Evolutionary conservation across 2,113 vertebrate species (phyloP).

Genomic region (Capreolus pygargus): DNA sequence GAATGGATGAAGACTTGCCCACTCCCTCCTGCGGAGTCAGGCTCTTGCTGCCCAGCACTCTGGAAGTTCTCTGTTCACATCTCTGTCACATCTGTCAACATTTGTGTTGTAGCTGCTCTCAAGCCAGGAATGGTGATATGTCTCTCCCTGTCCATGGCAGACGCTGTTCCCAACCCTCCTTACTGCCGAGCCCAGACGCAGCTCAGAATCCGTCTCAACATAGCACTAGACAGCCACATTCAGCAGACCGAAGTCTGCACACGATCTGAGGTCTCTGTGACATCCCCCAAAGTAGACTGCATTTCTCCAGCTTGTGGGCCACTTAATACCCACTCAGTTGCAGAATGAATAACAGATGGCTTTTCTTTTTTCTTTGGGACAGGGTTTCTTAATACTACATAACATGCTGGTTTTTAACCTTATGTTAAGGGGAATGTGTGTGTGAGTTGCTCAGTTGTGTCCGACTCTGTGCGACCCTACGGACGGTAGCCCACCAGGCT

Average conservation of each 20-base stretch:
- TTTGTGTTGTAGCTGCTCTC: background rate
- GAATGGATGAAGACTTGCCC: background rate
- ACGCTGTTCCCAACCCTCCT: background rate
- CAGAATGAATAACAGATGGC: background rate
- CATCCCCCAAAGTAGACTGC: background rate
- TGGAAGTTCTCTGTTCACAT: background rate
- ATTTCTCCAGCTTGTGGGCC: background rate
- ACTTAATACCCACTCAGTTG: background rate
- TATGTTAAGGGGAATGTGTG: background rate
- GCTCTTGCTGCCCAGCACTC: background rate
- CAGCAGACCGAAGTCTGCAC: background rate
- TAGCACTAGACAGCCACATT: background rate
- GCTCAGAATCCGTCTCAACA: background rate
- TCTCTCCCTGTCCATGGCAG: accelerated
- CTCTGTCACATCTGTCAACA: background rate
- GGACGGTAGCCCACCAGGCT: background rate
- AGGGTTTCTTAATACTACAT: background rate
- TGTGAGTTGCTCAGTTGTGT: background rate
- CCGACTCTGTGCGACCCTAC: background rate
- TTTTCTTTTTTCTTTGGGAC: background rate
- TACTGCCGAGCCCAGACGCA: background rate
- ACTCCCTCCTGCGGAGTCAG: background rate
- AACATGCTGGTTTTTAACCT: background rate
- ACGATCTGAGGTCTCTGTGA: background rate
- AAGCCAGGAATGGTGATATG: background rate